phyloP scores from a whole-genome alignment of 2,888 invertebrate genomes.

The Hypercompe scribonia region DNA sequence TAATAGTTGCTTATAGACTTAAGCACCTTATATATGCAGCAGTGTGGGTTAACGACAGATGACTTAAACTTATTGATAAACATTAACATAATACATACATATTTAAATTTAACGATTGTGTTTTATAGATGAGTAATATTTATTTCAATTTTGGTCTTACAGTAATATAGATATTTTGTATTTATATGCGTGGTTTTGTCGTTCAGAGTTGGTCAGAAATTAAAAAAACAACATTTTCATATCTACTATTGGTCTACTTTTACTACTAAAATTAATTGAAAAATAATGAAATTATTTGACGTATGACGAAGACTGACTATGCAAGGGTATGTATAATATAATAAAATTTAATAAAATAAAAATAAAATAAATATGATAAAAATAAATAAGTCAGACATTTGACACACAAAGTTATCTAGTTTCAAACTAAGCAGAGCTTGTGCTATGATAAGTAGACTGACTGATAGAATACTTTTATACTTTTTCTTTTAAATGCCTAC shows the following conservation, averaged over 20 bases:
- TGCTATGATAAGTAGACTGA: too few species aligned
- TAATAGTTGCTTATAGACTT: constrained; percentile 5
- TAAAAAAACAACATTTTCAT: too few species aligned
- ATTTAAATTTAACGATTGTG: not conserved
- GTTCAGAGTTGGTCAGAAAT: not conserved
- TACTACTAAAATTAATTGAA: too few species aligned
- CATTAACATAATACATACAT: not conserved
- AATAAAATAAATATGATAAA: too few species aligned
- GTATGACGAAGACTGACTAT: not conserved
- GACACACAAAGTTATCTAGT: too few species aligned
- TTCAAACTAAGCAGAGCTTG: too few species aligned
- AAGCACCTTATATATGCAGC: not conserved
- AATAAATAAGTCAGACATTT: too few species aligned
- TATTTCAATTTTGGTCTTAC: not conserved
- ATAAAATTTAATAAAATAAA: too few species aligned
- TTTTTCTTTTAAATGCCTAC: too few species aligned
- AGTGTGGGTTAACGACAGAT: not conserved
- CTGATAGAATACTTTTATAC: too few species aligned
- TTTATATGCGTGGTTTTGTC: not conserved
- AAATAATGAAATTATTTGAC: not conserved
- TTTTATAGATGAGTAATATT: not conserved
- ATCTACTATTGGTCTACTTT: too few species aligned
- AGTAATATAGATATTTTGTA: not conserved
- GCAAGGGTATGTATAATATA: too few species aligned
- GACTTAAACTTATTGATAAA: constrained; percentile 1